Conservation (phyloP, 2,888 invertebrate species). For the Dicyrtomina minuta region DNA sequence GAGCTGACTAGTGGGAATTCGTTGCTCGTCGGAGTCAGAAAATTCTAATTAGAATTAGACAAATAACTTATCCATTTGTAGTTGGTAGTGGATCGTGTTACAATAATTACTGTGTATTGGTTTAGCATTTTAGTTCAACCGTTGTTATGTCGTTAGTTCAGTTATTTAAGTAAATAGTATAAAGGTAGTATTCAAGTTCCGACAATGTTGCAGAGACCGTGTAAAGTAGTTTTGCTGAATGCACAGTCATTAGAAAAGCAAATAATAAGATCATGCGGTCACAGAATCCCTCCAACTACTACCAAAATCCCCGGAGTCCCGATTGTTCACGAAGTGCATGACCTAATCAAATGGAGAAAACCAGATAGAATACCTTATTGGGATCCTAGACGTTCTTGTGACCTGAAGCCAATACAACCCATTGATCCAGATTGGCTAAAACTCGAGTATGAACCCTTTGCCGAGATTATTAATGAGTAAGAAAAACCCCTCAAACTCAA, state of each 20-base stretch:
- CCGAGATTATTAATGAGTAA: conserved; percentile 41
- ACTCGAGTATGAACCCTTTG: conserved; percentile 58
- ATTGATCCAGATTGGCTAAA: conserved; percentile 62
- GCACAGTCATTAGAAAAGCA: not conserved
- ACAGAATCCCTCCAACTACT: not conserved
- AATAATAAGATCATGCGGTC: not conserved
- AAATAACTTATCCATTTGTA: no score
- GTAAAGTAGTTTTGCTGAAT: not conserved
- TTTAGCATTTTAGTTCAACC: no score
- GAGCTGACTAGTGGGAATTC: no score
- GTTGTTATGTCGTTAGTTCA: no score
- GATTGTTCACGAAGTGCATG: conserved; percentile 45
- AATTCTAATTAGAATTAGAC: no score
- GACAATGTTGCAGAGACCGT: conserved; percentile 9
- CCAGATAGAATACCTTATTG: conserved; percentile 69
- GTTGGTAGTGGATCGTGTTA: no score
- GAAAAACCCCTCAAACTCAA: not conserved
- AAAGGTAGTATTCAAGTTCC: no score
- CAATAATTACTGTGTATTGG: no score
- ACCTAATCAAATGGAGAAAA: conserved; percentile 70
- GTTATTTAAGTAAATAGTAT: no score
- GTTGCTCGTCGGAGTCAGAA: no score
- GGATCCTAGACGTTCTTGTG: conserved; percentile 71
- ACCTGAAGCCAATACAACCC: conserved; percentile 63
- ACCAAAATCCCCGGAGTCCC: conserved; percentile 13